Evolutionary conservation across 35 echinoderm and acorn worm genomes (phyloP).

Genomic region (Lytechinus variegatus): DNA sequence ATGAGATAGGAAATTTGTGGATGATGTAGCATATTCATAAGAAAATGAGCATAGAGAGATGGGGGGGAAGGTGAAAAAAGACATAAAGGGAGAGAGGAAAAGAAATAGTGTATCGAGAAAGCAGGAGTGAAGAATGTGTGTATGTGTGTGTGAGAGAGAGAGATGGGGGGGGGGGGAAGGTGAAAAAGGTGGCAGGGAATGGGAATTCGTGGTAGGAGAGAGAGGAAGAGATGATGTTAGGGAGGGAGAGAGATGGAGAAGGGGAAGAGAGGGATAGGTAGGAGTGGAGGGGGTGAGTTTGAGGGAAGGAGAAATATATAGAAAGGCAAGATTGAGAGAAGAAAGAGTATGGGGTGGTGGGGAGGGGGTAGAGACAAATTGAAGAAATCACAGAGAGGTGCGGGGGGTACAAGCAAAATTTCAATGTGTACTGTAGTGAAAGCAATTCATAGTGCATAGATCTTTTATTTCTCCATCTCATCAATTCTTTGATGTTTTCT

Average conservation of each 20-base stretch:
- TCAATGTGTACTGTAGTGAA: background rate
- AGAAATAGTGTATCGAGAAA: background rate
- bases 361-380: too few species aligned
- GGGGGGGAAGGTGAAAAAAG: too few species aligned
- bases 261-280: background rate
- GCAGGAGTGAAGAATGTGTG: background rate
- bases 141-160: background rate
- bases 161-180: background rate
- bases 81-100: background rate
- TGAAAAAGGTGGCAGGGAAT: background rate
- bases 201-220: background rate
- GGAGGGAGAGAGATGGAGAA: background rate
- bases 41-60: background rate
- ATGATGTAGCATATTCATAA: background rate
- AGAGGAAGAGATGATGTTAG: background rate
- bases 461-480: background rate
- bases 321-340: too few species aligned
- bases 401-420: background rate
- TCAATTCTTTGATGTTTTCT: background rate
- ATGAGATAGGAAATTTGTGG: background rate
- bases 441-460: background rate
- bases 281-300: background rate
- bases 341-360: too few species aligned
- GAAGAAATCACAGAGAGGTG: background rate
- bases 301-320: background rate